Evolutionary conservation across 1,140 invertebrate genomes (phyloP), one percentile per base, ranked within the genome.

Genomic region (Panonychus citri): DNA sequence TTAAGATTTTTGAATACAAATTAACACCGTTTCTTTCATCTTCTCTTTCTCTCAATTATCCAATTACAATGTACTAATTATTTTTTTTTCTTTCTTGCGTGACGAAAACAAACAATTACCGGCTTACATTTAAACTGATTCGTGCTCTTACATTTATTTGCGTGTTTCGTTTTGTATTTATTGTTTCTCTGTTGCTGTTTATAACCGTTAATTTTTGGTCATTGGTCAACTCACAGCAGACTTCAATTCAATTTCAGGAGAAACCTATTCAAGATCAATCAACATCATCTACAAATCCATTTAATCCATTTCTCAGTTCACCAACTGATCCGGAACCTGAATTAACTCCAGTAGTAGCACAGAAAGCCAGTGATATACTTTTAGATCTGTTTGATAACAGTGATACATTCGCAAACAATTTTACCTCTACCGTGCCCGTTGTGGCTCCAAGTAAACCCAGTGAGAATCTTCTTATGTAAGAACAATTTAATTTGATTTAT

Each of bases 211-310:
- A 34, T 34, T 5, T 5, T 34, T 34, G 30, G 30, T 12, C 12
- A 34, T 34, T 34, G 30, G 43, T 46, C 19, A 46, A 46, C n/a
- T n/a, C n/a, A n/a, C n/a, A n/a, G n/a, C 43, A 46, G 43, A 46
- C 43, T 15, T 46, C 43, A n/a, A n/a, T 46, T 21, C 43, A 46
- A 46, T 51, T 51, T 56, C 56, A 57, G 56, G 57, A 51, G 54
- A 58, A 53, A 27, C 58, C 43, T 53, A 26, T 39, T 1, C 40
- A 52, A 37, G 59, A 52, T 85, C 81, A 71, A 15, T 15, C 49
- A 13, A 43, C 37, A 13, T 17, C 13, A 40, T n/a, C n/a, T n/a
- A n/a, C 5, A 34, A 51, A 51, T 27, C 13, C 28, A 7, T 28
- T 12, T 30, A 51, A 51, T 51, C 49, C 49, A 17, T 51, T 51